Evolutionary conservation across 1,140 invertebrate species (phyloP).

Genomic region (Lamellibrachia luymesi): DNA sequence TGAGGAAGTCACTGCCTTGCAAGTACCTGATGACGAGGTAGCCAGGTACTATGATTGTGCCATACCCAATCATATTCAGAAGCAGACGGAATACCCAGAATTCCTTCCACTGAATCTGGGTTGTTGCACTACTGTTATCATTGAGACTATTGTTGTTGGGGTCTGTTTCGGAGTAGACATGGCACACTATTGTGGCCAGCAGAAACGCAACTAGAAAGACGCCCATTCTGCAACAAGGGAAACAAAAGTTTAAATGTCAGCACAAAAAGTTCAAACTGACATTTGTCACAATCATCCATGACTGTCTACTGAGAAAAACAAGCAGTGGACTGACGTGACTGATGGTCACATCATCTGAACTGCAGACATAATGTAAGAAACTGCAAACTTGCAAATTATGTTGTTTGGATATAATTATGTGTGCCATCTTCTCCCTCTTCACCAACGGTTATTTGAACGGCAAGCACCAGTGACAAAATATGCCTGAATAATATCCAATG

Average conservation of each 20-base stretch:
- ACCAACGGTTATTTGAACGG: too few relatives aligned
- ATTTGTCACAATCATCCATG: background rate
- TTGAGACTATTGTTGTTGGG: background rate
- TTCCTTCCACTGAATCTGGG: slow-evolving; percentile 44
- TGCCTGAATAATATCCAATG: too few relatives aligned
- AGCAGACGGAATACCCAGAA: slow-evolving; percentile 73
- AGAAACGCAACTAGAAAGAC: slow-evolving; percentile 1
- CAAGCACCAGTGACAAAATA: too few relatives aligned
- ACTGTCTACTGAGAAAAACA: background rate
- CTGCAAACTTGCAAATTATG: background rate
- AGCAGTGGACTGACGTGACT: background rate
- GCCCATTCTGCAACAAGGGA: background rate
- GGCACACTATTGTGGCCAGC: background rate
- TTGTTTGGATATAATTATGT: background rate
- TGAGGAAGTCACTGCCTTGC: slow-evolving; percentile 75
- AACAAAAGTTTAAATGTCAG: background rate
- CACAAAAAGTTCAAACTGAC: background rate
- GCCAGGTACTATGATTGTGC: slow-evolving; percentile 82
- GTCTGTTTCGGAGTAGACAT: background rate
- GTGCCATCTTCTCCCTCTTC: too few relatives aligned
- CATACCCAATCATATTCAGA: slow-evolving; percentile 84
- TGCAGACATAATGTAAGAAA: background rate
- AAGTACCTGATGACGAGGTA: slow-evolving; percentile 83
- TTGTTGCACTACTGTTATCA: background rate
- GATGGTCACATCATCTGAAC: background rate